Percentiles rank a stretch among this genome's conserved stretches.
Conservation (phyloP, 35 echinoderm and acorn worm genomes). For the Lytechinus pictus region DNA sequence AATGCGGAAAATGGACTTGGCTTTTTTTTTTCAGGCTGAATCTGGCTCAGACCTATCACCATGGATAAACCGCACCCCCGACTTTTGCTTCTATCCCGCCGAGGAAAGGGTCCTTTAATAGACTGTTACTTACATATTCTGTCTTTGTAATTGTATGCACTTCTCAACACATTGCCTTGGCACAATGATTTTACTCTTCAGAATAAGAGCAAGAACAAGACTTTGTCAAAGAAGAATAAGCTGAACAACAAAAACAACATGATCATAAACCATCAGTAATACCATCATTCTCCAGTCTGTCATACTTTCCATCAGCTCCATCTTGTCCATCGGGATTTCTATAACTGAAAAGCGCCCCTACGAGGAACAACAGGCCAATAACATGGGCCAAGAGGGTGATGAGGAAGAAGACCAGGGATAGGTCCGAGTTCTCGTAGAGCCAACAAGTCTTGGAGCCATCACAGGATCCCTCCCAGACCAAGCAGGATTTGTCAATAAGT, state of each 20-base stretch:
- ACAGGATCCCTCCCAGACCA: constrained; percentile 76
- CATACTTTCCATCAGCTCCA: not conserved
- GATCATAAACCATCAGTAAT: not conserved
- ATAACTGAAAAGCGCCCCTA: constrained; percentile 2
- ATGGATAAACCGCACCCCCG: no score
- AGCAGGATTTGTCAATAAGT: constrained; percentile 79
- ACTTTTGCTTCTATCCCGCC: no score
- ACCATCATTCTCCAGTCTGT: not conserved
- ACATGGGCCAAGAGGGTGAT: constrained; percentile 49
- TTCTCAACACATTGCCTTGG: not conserved
- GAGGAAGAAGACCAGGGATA: constrained; percentile 54
- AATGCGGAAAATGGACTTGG: no score
- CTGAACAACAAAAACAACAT: not conserved
- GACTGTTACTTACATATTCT: no score
- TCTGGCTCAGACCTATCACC: no score
- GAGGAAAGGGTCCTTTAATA: no score
- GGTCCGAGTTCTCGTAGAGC: constrained; percentile 72
- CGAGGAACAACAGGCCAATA: constrained; percentile 13
- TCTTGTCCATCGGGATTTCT: not conserved
- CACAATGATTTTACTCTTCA: not conserved
- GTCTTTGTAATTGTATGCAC: no score
- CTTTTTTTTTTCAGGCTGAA: no score
- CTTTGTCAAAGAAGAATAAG: not conserved
- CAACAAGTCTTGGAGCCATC: constrained; percentile 67
- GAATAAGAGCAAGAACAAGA: not conserved